Evolutionary conservation across 2,113 vertebrate genomes (phyloP).

Genomic region (Hydrolagus affinis): DNA sequence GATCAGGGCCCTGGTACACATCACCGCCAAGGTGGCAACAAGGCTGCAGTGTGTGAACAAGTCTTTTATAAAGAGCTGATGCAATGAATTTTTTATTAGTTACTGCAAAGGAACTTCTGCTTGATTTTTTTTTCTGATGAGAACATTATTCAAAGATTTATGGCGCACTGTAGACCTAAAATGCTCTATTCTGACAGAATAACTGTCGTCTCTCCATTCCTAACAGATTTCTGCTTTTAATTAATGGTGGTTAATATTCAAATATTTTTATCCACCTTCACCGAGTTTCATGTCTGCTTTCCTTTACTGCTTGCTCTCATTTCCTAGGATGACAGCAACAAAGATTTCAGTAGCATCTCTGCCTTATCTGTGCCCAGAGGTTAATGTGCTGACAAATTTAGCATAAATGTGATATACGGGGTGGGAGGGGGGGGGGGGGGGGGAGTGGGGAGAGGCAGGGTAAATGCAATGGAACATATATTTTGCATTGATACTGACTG

Average conservation of each 20-base stretch:
- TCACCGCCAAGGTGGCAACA: neutral
- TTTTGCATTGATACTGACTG: neutral
- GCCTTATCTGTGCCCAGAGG: slow-evolving; percentile 2
- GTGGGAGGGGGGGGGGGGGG: neutral
- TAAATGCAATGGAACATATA: neutral
- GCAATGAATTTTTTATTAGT: neutral
- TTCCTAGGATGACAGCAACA: neutral
- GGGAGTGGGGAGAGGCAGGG: too few species aligned
- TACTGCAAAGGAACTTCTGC: neutral
- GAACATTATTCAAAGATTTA: too few species aligned
- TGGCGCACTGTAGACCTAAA: neutral
- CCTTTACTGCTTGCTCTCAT: neutral
- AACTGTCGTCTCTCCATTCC: neutral
- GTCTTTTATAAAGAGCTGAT: neutral
- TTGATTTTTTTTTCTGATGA: too few species aligned
- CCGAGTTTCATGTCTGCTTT: neutral
- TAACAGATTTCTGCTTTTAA: neutral
- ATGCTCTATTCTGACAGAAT: neutral
- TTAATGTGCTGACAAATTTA: neutral
- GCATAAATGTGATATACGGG: neutral
- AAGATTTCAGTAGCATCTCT: neutral
- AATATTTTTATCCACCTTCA: neutral
- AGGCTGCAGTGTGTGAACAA: neutral
- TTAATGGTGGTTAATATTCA: neutral
- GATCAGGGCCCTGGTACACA: neutral